Evolutionary conservation across 1,140 invertebrate genomes (phyloP), one percentile per base, ranked within the genome.

Genomic region (Neelides sp.): DNA sequence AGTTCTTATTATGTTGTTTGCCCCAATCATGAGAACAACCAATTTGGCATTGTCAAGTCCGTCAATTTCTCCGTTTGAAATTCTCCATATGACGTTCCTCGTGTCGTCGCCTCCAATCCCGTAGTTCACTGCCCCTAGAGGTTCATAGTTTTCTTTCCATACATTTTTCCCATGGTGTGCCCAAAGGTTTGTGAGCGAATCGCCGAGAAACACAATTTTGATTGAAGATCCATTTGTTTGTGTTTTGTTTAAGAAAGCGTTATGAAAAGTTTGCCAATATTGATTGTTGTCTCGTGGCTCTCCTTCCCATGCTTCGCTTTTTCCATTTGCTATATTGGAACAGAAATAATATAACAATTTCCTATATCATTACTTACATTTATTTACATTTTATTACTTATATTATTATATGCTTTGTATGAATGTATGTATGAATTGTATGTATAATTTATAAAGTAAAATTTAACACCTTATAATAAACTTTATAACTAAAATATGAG

Each of bases 41-140:
- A 58, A 12, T 26, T 78, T 76, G 3, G 76, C 75, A 51, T 67
- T 58, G 3, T 37, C 17, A 34, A 75, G 61, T 49, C 64, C 62
- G 26, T 78, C 73, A 32, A 78, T 52, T 63, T 77, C 76, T 52
- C 75, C 75, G 65, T 78, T 73, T 24, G 64, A 54, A 13, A 77
- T 63, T 47, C 76, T 62, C 75, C 75, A 78, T 7, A 78, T 60
- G 12, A 77, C 64, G 65, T 78, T 65, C 58, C 76, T 68, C 1
- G 74, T 77, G 51, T 71, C 65, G 61, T 78, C 76, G 13, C 71
- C 73, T 27, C 71, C 69, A 52, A 78, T 74, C 26, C 75, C 73
- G 65, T 77, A 75, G 57, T 77, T 77, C 13, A 76, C 47, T 8
- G 50, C 41, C n/a, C 58, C 58, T 2, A 60, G 19, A 2, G 54